Base-by-base conservation (phyloP, 2,888 invertebrate genomes). In the Tiliacea citrago region DNA sequence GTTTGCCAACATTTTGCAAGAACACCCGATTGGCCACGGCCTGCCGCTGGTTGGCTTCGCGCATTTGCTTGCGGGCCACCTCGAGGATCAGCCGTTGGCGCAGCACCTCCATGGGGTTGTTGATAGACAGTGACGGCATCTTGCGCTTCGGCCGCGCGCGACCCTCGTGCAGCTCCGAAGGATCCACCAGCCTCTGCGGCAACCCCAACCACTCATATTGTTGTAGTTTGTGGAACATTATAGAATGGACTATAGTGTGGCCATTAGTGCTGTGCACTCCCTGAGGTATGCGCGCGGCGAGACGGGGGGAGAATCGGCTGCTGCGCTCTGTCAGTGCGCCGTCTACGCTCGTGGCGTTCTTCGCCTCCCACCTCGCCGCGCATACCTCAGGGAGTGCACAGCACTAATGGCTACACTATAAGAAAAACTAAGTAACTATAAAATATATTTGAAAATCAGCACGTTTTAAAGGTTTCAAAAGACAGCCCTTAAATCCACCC, bases 61-160 rank as follows among this genome's bases (percentile, higher is more conserved):
- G 97, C 96, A 98, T 98, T 96, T 98, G 98, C 93, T 98, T 98
- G 90, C 98, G 97, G 24, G 98, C 98, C 86, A 98, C 97, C 95
- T 98, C 98, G 86, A 98, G 95, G 83, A 98, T 94, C 66, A 98
- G 97, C 90, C 98, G 97, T 92, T 98, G 98, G 83, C 98, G 97
- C 62, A 99, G 97, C 68, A 98, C 98, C 93, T 98, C 98, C 97
- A 99, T 96, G 0, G 98, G 98, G 96, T 98, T 98, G 90, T 98
- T 98, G 94, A 99, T 98, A 83, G 98, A 98, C 86, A 99, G 96
- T 21, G 98, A 98, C 9, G 97, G 97, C 93, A 97, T 97, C 94
- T 97, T 97, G 91, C 97, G 97, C 91, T 97, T 97, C 86, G 94
- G 94, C 86, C 97, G 94, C 69, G 93, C 88, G 79, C 95, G 94